Evolutionary conservation across 2,888 invertebrate genomes (phyloP), one percentile per base, ranked within the genome.

Genomic region (Apocheima hispidaria): DNA sequence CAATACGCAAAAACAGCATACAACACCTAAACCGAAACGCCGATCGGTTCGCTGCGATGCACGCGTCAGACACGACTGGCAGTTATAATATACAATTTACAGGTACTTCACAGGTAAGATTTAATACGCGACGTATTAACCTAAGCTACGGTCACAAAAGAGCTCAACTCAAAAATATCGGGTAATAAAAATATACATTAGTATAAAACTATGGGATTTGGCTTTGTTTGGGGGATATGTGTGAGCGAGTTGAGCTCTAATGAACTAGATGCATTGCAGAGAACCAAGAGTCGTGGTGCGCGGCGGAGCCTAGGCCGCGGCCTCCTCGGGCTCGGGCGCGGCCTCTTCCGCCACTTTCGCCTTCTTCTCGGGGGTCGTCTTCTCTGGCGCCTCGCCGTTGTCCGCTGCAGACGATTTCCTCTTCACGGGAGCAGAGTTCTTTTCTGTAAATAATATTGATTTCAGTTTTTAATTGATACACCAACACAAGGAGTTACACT

Each of bases 351-450:
- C 94, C 56, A 95, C 90, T 89, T 95, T 96, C 68, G 95, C 94
- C 78, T 96, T 96, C 87, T 96, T 96, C 79, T 96, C 96, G 7
- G 96, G 95, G 62, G 95, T 94, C 46, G 93, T 94, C 71, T 94
- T 95, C 67, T 95, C 95, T 9, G 88, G 87, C 9, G 89, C 88
- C 48, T 94, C 94, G 52, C 92, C 94, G 40, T 90, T 90, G 66
- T 92, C 91, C 3, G 88, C 93, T 10, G 94, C 91, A 18, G 93
- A 93, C 55, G 96, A 96, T 94, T 96, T 96, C 93, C 96, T 95
- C 88, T 96, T 95, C 81, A 94, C 93, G 69, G 94, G 93, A 55
- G 93, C 86, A 61, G 92, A 93, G 78, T 89, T 90, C 79, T 87
- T 88, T 78, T 92, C 91, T 90, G 88, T 71, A 88, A 90, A 55